Evolutionary conservation across 1,140 invertebrate genomes (phyloP).

Genomic region (Cydia fagiglandana): DNA sequence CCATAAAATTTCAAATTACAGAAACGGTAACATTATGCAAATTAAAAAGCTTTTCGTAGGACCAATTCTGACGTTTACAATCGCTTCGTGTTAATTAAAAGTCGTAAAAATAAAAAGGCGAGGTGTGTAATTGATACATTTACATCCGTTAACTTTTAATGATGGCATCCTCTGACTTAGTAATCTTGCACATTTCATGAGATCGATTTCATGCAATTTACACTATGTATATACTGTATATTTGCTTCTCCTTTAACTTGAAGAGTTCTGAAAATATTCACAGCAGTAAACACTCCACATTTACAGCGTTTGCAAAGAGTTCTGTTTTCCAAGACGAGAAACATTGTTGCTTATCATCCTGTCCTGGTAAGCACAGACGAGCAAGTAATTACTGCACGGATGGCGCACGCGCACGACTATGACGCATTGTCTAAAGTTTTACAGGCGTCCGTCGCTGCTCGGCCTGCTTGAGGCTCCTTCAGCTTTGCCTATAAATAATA

Average conservation of each 20-base stretch:
- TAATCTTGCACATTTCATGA: conserved; percentile 34
- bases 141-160: conserved; percentile 37
- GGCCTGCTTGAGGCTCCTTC: conserved; percentile 44
- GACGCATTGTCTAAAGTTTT: conserved; percentile 42
- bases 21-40: conserved; percentile 53
- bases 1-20: conserved; percentile 57
- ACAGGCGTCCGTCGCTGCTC: conserved; percentile 41
- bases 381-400: conserved; percentile 34
- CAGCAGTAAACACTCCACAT: not conserved
- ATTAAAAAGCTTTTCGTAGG: conserved; percentile 46
- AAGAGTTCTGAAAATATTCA: not conserved
- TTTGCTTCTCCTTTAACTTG: not conserved
- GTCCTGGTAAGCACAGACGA: conserved; percentile 27
- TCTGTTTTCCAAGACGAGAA: conserved; percentile 35
- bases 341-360: conserved; percentile 39
- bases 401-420: conserved; percentile 46
- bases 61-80: conserved; percentile 39
- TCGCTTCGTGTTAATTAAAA: conserved; percentile 36
- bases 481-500: conserved; percentile 56
- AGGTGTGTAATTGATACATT: conserved; percentile 20
- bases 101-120: conserved; percentile 34
- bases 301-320: conserved; percentile 38
- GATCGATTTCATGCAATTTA: conserved; percentile 13
- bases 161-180: conserved; percentile 23
- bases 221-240: not conserved